Evolutionary conservation across 2,113 vertebrate genomes (phyloP), one percentile per base, ranked within the genome.

Genomic region (Cinclus cinclus): DNA sequence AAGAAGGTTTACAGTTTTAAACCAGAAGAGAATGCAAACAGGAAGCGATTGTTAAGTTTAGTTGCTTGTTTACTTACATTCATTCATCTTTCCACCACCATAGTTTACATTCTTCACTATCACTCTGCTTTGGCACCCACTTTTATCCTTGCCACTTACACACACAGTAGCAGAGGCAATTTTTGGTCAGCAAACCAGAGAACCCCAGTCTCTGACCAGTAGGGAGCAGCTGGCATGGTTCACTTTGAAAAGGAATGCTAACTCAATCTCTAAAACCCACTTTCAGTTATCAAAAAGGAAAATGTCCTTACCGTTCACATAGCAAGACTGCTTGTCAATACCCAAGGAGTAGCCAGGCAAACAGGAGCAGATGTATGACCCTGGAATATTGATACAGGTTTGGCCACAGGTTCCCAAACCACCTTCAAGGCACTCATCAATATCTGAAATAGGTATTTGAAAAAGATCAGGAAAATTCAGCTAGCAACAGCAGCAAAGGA

Each of bases 351-450:
- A 97, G 39, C 96, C 96, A 0, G 96, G 92, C 64, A 96, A 87
- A 67, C 96, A 96, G 67, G 97, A 96, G 37, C 97, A 97, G 94
- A 93, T 56, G 41, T 96, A 97, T 3, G 97, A 97, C 30, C 97
- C 97, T 30, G 97, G 96, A 53, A 87, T 67, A 76, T 97, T 97
- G 83, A 73, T 39, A 46, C 97, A 97, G 56, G 70, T 97, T 94
- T 97, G 97, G 55, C 94, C 95, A 87, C 96, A 97, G 53, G 67
- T 95, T 89, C 91, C 92, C 75, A 97, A 83, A 71, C 93, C 94
- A 2, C 95, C 93, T 96, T 97, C 95, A 84, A 96, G 86, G 47
- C 97, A 97, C 55, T 97, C 97, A 47, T 97, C 96, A 9, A 96
- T 95, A 94, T 97, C 97, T 97, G 94, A 80, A 97, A 97, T 9